Evolutionary conservation across 2,888 invertebrate genomes (phyloP), one percentile per base, ranked within the genome.

Genomic region (Dasypolia templi): DNA sequence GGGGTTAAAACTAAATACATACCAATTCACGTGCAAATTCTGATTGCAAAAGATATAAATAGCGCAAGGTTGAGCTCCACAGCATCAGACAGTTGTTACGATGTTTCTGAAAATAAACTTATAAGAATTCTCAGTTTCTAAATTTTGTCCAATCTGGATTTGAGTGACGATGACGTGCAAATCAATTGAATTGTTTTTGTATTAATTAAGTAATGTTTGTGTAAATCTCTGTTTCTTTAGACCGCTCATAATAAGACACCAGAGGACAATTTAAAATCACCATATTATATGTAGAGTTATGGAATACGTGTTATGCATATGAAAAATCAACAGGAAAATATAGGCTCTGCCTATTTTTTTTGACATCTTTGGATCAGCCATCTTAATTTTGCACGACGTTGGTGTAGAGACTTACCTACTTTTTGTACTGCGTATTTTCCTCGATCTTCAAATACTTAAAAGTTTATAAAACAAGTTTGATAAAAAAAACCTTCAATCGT

Each of bases 31-130:
- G 32, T 56, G 70, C 14, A n/a, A 32, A 56, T 70, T 49, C n/a
- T 62, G 39, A 26, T 19, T 49, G 32, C 32, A 65, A 19, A 58
- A 56, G 19, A 35, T 67, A 75, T 70, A 70, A 58, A 70, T 70
- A 76, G 44, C 9, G n/a, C 49, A 75, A 67, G 61, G 75, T 49
- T 61, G 51, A 75, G 39, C 62, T 56, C 46, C 49, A 35, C 70
- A 76, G 35, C 44, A 58, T 63, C 51, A 46, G 14, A 12, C 14
- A 14, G 51, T 77, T 59, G n/a, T 64, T 64, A 32, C 39, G 51
- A 64, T 49, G 67, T 59, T 77, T 42, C 77, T 59, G 51, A 64
- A 77, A 77, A 77, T 71, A 77, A 32, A 64, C 39, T 77, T 71
- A 14, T 42, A 35, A 35, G 26, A 71, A 77, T 49, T 64, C 51